Evolutionary conservation across 2,888 invertebrate species (phyloP).

Genomic region (Petrolisthes cinctipes): DNA sequence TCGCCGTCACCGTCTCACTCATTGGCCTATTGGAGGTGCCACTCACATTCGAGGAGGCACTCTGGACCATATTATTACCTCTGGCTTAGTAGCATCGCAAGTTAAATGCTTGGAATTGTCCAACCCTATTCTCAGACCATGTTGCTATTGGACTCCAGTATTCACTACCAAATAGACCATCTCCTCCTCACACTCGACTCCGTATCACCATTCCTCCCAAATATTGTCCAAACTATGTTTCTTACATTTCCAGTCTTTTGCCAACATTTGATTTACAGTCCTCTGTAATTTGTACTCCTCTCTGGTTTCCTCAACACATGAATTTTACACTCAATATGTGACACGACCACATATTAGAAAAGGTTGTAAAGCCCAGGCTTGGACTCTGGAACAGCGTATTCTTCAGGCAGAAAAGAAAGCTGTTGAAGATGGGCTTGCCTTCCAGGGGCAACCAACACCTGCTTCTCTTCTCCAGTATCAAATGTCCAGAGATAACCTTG

Average conservation of each 20-base stretch:
- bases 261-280: slow-evolving; percentile 10
- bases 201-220: slow-evolving; percentile 1
- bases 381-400: not conserved
- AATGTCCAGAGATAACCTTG: slow-evolving; percentile 10
- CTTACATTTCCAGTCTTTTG: not conserved
- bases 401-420: slow-evolving; percentile 17
- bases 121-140: not conserved
- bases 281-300: slow-evolving; percentile 2
- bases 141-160: too few relatives aligned
- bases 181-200: not conserved
- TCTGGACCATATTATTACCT: slow-evolving; percentile 23
- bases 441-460: slow-evolving; percentile 12
- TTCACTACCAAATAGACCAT: too few relatives aligned
- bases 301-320: slow-evolving; percentile 1
- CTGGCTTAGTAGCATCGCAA: slow-evolving; percentile 17
- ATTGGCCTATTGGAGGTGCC: slow-evolving; percentile 15
- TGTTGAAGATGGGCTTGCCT: not conserved
- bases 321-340: slow-evolving; percentile 7
- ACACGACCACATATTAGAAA: not conserved
- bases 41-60: slow-evolving; percentile 26
- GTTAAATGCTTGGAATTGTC: not conserved
- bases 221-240: not conserved
- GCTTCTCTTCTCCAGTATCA: slow-evolving; percentile 15
- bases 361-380: not conserved
- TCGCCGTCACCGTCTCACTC: not conserved